phyloP scores from a whole-genome alignment of 1,140 invertebrate genomes.

The Cardiocondyla obscurior region DNA sequence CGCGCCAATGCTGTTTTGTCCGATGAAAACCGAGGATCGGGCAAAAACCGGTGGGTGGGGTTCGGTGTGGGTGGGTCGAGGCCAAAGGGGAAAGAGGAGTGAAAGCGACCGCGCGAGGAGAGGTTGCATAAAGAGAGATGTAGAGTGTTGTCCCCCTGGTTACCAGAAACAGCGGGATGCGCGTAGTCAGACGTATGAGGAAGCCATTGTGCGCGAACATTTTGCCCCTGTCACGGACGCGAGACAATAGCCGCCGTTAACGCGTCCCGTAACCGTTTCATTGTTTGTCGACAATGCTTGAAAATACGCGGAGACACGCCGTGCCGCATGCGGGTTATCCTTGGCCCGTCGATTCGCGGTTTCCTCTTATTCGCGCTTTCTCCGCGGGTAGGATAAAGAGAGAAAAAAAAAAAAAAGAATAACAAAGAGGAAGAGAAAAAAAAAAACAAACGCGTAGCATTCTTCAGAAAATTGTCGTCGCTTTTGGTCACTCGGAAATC shows the following conservation, averaged over 20 bases:
- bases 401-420: neutral
- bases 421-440: neutral
- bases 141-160: constrained; percentile 28
- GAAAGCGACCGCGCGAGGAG: neutral
- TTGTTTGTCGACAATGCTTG: constrained; percentile 80
- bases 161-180: constrained; percentile 55
- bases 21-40: constrained; percentile 38
- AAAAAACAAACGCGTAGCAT: neutral
- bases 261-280: constrained; percentile 80
- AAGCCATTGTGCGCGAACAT: constrained; percentile 77
- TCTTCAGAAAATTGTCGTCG: constrained; percentile 40
- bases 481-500: constrained; percentile 48
- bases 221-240: constrained; percentile 72
- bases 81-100: constrained; percentile 3
- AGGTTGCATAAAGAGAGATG: constrained; percentile 19
- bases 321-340: constrained; percentile 59
- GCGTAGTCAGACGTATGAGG: constrained; percentile 62
- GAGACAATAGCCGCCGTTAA: constrained; percentile 80
- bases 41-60: constrained; percentile 30
- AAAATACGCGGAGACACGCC: constrained; percentile 76
- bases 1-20: constrained; percentile 39
- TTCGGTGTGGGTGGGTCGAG: neutral
- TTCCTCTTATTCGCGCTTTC: constrained; percentile 45
- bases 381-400: neutral
- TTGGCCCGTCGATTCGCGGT: constrained; percentile 74